These are phyloP conservation scores for Caenorhabditis japonica DNA, from an alignment of 2,888 invertebrate species.

Conservation along the genomic window DNA sequence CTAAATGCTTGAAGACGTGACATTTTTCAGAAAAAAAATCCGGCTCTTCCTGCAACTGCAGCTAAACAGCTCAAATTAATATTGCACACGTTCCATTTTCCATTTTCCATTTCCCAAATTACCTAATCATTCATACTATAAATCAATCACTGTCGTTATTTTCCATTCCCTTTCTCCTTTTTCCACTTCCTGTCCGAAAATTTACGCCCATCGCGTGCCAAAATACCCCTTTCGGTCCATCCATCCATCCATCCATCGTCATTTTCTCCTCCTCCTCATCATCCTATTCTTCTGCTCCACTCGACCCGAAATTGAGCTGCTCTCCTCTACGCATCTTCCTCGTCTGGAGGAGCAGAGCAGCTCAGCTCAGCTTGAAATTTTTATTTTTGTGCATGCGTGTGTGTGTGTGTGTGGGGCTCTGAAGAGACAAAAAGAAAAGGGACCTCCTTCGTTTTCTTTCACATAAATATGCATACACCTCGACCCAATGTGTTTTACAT, in stretches of 20 bases:
- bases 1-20: no score
- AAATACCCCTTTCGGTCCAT: no score
- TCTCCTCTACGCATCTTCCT: slow-evolving; percentile 17
- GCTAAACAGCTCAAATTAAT: no score
- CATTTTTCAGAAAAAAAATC: no score
- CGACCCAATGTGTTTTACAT: slow-evolving; percentile 27
- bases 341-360: slow-evolving; percentile 9
- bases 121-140: no score
- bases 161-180: neutral
- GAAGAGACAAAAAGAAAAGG: neutral
- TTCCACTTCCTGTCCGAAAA: slow-evolving; percentile 11
- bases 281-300: slow-evolving; percentile 7
- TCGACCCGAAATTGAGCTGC: slow-evolving; percentile 37
- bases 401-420: neutral
- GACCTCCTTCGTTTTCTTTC: neutral
- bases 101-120: no score
- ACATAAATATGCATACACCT: slow-evolving; percentile 31
- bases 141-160: slow-evolving; percentile 1
- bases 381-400: slow-evolving; percentile 1
- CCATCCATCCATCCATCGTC: no score
- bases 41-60: no score
- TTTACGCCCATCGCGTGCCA: slow-evolving; percentile 14
- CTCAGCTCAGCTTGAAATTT: slow-evolving; percentile 15
- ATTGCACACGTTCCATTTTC: no score
- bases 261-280: slow-evolving; percentile 11